Evolutionary conservation across 1,140 invertebrate species (phyloP), one percentile per base, ranked within the genome.

Genomic region (Bombus difficillimus): DNA sequence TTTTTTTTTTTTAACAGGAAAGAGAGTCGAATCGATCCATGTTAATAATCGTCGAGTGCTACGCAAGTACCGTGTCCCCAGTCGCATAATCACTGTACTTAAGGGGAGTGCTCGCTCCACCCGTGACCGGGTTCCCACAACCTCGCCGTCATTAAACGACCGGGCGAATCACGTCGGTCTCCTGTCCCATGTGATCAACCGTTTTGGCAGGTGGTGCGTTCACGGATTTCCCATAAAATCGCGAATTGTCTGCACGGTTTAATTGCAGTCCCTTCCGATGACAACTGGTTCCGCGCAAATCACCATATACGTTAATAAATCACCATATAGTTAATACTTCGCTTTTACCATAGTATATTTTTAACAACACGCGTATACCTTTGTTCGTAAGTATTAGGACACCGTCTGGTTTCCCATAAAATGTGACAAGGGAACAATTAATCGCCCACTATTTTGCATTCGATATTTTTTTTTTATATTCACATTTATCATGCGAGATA

Each of bases 111-210:
- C 74, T 90, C 81, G 75, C 80, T 82, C 89, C 81, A 91, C 91
- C 91, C 92, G 92, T 93, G 92, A 92, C 91, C 92, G 90, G 92
- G 94, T 95, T 95, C 94, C 94, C 94, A 95, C 93, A 95, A 93
- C 92, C 94, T 83, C 85, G 53, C 39, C 88, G 82, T 91, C 81
- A 87, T 91, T 89, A 91, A 91, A 91, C 86, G 84, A 81, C 92
- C 89, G 81, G 83, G 83, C 81, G 74, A 91, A 88, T 91, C 85
- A 89, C 88, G 83, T 78, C 78, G 72, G 75, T 69, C 83, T 80
- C 78, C 66, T 68, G 66, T 83, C 83, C 86, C 86, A 86, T 88
- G 86, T 87, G 84, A 88, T 89, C 71, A 72, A 75, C 80, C 83
- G 66, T 92, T 93, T 92, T 86, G 91, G 89, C 94, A 94, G 94